phyloP scores from a whole-genome alignment of 2,797 vertebrate genomes.

The Argya squamiceps region DNA sequence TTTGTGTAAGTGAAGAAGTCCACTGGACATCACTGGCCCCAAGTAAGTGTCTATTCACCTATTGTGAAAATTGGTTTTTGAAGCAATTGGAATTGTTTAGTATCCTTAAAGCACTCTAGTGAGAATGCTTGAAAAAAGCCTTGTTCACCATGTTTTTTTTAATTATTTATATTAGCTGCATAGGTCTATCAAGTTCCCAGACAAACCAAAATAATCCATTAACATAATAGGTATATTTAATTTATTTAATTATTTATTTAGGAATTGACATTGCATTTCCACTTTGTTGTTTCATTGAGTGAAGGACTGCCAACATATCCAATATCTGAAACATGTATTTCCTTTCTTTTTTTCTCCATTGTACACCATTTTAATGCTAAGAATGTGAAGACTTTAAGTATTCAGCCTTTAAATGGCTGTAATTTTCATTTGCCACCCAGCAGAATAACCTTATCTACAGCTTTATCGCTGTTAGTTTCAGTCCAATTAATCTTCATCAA shows the following conservation, averaged over 20 bases:
- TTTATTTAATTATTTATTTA: background rate
- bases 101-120: background rate
- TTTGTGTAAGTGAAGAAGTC: background rate
- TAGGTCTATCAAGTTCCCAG: background rate
- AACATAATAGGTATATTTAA: background rate
- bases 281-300: background rate
- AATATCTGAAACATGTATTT: background rate
- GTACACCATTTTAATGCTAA: background rate
- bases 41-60: background rate
- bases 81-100: background rate
- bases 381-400: background rate
- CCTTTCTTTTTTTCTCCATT: background rate
- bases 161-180: background rate
- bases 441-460: conserved; percentile 49
- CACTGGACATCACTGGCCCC: background rate
- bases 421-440: conserved; percentile 31
- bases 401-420: background rate
- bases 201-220: background rate
- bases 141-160: background rate
- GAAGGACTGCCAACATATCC: background rate
- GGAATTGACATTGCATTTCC: background rate
- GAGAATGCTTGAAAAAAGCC: background rate
- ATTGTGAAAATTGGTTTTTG: background rate
- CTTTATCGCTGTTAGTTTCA: conserved; percentile 28
- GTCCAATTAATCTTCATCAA: conserved; percentile 70